Evolutionary conservation across 2,888 invertebrate genomes (phyloP), one percentile per base, ranked within the genome.

Genomic region (Julus scanicus): DNA sequence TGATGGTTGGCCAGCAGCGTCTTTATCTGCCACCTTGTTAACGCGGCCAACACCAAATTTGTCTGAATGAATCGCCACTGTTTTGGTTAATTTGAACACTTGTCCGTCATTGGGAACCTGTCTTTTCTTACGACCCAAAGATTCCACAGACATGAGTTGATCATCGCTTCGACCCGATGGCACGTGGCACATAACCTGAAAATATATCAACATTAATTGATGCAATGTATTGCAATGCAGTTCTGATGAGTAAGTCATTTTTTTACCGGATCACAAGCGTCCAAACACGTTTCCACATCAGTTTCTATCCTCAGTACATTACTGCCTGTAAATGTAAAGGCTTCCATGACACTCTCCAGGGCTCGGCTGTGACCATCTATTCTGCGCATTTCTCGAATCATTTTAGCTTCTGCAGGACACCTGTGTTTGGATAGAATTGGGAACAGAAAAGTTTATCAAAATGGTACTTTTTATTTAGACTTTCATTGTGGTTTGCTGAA

Each of bases 211-310:
- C 8, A 29, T 11, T 29, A 40, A 85, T 11, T 71, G 40, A 15
- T 40, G 84, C 37, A 40, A 40, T 84, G 40, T 40, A 8, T 83
- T 20, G 83, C 15, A 15, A 39, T 4, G 20, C 2, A 84, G 17
- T 84, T 40, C 48, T 40, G n/a, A 4, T 84, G 20, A 9, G 11
- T 83, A 2, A 40, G 8, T 84, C 0, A 15, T 13, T 40, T 84
- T 15, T 89, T 89, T 89, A 90, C 90, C 48, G 90, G 90, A 89
- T 89, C 89, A 86, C 90, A 90, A 37, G 89, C 89, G 49, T 90
- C 90, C 11, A 90, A 87, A 87, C 90, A 90, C 5, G 90, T 90
- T 88, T 90, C 90, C 1, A 90, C 90, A 87, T 90, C 90, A 0
- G 90, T 90, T 89, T 90, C 90, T 15, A 90, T 84, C 40, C 90